Percentiles rank a stretch among this genome's conserved stretches.
Evolutionary conservation across 2,113 vertebrate genomes (phyloP).

Genomic region (Gymnarchus niloticus): DNA sequence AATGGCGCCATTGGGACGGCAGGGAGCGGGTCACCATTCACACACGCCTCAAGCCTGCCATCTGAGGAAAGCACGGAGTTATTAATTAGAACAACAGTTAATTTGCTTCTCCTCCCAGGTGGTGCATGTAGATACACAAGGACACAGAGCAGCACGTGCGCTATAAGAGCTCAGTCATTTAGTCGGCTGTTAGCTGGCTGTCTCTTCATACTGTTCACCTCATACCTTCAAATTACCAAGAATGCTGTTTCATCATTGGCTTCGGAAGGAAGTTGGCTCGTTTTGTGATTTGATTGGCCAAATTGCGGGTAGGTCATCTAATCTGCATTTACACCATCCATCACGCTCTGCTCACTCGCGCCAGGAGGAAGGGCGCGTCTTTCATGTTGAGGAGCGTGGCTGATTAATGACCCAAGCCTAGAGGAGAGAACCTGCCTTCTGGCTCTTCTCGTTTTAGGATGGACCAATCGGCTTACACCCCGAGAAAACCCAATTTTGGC

Average conservation of each 20-base stretch:
- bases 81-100: constrained; percentile 1
- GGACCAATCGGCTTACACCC: no score
- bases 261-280: neutral
- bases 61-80: neutral
- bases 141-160: constrained; percentile 26
- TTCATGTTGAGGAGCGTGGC: neutral
- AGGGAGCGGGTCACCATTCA: constrained; percentile 48
- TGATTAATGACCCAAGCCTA: neutral
- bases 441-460: neutral
- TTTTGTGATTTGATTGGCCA: neutral
- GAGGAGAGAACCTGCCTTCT: neutral
- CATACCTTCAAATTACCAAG: neutral
- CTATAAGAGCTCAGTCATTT: neutral
- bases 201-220: neutral
- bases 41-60: neutral
- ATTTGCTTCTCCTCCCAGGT: neutral
- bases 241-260: neutral
- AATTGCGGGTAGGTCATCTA: neutral
- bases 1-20: constrained; percentile 60
- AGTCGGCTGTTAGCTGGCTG: neutral
- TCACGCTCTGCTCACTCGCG: neutral
- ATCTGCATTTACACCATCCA: neutral
- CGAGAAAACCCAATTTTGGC: neutral
- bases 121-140: neutral
- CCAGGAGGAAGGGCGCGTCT: neutral